Percentiles rank a stretch among this genome's conserved stretches.
phyloP scores from a whole-genome alignment of 2,797 vertebrate genomes.

The Chiroxiphia lanceolata region DNA sequence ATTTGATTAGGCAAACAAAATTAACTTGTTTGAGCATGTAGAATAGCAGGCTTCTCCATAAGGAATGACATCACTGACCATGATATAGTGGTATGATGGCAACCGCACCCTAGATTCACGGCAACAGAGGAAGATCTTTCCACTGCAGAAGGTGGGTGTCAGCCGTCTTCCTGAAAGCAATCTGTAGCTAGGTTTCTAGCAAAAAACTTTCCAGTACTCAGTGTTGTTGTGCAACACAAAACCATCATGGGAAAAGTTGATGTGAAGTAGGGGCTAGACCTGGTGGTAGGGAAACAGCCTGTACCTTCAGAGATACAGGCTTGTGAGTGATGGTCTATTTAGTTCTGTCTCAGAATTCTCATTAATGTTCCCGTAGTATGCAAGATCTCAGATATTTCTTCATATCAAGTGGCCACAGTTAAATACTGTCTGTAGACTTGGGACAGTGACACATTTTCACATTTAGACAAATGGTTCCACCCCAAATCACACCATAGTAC shows the following conservation, averaged over 20 bases:
- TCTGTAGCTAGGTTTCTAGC: neutral
- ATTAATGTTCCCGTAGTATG: neutral
- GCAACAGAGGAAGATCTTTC: neutral
- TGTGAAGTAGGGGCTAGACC: neutral
- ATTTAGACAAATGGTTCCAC: neutral
- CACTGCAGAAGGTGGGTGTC: neutral
- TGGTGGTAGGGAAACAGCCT: neutral
- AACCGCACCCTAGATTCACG: neutral
- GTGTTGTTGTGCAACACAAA: neutral
- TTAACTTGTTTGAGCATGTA: neutral
- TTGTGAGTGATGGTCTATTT: neutral
- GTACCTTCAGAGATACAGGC: neutral
- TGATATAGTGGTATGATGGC: neutral
- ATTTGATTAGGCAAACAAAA: neutral
- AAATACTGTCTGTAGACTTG: neutral
- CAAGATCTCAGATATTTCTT: neutral
- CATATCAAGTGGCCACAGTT: neutral
- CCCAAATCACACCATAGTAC: neutral
- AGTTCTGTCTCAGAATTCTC: neutral
- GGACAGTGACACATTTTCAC: neutral
- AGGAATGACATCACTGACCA: neutral
- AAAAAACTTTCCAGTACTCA: neutral
- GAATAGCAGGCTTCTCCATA: neutral
- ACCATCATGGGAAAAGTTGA: neutral
- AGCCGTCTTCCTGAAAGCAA: neutral